Evolutionary conservation across 2,797 vertebrate species (phyloP), one percentile per base, ranked within the genome.

Genomic region (Limosa lapponica): DNA sequence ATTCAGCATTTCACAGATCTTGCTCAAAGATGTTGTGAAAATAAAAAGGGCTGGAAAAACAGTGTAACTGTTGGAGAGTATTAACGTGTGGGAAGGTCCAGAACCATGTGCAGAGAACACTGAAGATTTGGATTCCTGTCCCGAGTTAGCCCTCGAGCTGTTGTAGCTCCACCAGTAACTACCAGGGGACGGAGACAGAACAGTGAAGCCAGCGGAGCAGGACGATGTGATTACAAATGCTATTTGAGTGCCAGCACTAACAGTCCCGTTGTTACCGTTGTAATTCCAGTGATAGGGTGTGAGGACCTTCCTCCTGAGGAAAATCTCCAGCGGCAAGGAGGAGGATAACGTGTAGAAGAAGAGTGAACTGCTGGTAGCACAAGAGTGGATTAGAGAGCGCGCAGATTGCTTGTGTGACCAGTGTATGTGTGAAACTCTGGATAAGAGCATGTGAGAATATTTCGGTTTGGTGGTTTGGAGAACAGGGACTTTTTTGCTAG

Each of bases 11-110:
- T 88, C 78, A 57, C 59, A 84, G 74, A 79, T 96, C 65, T 82
- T 8, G 8, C 81, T 96, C 93, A 90, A 82, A 88, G 93, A 89
- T 87, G 58, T 39, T 93, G 73, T 89, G 94, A 82, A 77, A 96
- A 89, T 92, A 86, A 59, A 86, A 94, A 77, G 87, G 62, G 16
- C 77, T 93, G 94, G 90, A 94, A 93, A 95, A 95, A 54, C 73
- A 77, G 48, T 10, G 82, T 84, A 80, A 94, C 86, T 73, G 48
- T 48, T 95, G 93, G 82, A 93, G 95, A 59, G 55, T 66, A 49
- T 59, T 82, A 93, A 81, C 11, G 5, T 59, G 86, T 71, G 94
- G 83, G 64, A 82, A 79, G 67, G 62, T 84, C 15, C 32, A 67
- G 82, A 77, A 48, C 87, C 87, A 79, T 3, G 23, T 83, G 75